Evolutionary conservation across 2,888 invertebrate genomes (phyloP), one percentile per base, ranked within the genome.

Genomic region (Troilus luridus): DNA sequence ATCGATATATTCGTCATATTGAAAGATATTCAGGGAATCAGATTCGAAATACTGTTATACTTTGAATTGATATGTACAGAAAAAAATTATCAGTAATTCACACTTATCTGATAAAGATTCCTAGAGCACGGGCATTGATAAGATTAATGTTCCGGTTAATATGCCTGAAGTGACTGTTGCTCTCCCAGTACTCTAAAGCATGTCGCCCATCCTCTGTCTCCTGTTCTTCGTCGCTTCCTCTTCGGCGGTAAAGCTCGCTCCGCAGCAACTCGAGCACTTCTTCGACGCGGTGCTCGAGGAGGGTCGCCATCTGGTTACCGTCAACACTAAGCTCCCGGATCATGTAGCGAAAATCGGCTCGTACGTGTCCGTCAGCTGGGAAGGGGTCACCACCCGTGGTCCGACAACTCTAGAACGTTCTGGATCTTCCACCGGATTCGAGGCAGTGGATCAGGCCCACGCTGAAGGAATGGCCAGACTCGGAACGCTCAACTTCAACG

Each of bases 201-300:
- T 85, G 85, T 58, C 56, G n/a, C 8, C n/a, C 10, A n/a, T 85
- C 56, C 56, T 56, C 12, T 21, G 54, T n/a, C 85, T 85, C n/a
- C 9, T 58, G 10, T 14, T 21, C 56, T n/a, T 85, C 85, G 85
- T 56, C 3, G 56, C 85, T 6, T 85, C 56, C 11, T 12, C 85
- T 6, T 85, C n/a, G 7, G 85, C 27, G 6, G 56, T n/a, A n/a
- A 11, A 6, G 6, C 54, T 85, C n/a, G 3, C 85, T n/a, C 21
- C 56, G 5, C n/a, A 12, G 9, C 85, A 85, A n/a, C 12, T 85
- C n/a, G 85, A 54, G 5, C 54, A 85, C 56, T 85, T 85, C 85
- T 85, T 85, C 85, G 85, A 85, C 56, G 5, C 56, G 6, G 85
- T 85, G 11, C 85, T 85, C 21, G 85, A 85, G n/a, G 85, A 85